Evolutionary conservation across 2,113 vertebrate genomes (phyloP), one percentile per base, ranked within the genome.

Genomic region (Pteropus alecto): DNA sequence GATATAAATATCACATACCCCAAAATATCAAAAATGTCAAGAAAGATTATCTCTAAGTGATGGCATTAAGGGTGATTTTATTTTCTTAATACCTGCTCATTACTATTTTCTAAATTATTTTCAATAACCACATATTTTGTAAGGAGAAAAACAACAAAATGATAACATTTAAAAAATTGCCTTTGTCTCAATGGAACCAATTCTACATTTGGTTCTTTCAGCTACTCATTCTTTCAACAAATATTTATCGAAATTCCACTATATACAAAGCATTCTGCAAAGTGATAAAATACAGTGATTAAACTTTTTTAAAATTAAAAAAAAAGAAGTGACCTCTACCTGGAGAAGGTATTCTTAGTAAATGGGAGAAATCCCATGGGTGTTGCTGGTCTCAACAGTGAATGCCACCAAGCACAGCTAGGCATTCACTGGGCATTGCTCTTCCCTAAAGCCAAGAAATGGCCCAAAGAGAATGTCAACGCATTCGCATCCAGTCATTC

Each of bases 11-110:
- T 35, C 28, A 61, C 11, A 22, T 1, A 85, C 68, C 38, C 43
- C 22, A 21, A 92, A 92, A 87, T 63, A 30, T 81, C 83, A 92
- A 33, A 92, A 92, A 87, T 56, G 35, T 81, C 88, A 92, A 26
- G 30, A 68, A 91, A 92, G 43, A 15, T 41, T 83, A 70, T 87
- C n/a, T 73, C 67, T 58, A 81, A 60, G 9, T 22, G 21, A 74
- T 60, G 41, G 8, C 46, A 41, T 81, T 86, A 22, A 9, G 11
- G 24, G 21, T 82, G 82, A 65, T 54, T 82, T 73, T 51, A 61
- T 77, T 83, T 92, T 88, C 58, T 68, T 67, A 35, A 67, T 74
- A 82, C 82, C 79, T 82, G 19, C n/a, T 41, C 11, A 74, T 58
- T n/a, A 87, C 26, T 60, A 61, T 43, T 76, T 87, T 87, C 76